A percentile compares a stretch with the other conserved stretches of the same genome.
Conservation (phyloP, 2,797 vertebrate genomes). For the Heliangelus exortis region DNA sequence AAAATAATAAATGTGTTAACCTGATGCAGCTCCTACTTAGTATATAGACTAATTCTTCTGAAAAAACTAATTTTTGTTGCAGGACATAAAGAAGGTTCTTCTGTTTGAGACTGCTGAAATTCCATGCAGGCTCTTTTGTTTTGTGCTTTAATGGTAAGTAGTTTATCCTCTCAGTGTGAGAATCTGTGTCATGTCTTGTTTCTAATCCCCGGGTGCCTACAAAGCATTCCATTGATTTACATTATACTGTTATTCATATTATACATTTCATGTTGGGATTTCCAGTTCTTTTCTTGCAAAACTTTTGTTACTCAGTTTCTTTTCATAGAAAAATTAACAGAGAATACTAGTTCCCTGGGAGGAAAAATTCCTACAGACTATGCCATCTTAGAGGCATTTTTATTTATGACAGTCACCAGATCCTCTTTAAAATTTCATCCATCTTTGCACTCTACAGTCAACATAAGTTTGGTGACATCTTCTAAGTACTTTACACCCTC, state of each 20-base stretch:
- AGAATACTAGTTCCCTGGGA: not conserved
- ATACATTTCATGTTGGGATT: not conserved
- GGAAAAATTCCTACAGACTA: not conserved
- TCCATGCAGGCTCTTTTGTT: not conserved
- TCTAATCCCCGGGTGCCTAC: not conserved
- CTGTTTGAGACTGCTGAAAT: not conserved
- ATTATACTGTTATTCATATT: not conserved
- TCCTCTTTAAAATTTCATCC: not conserved
- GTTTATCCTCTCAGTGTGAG: not conserved
- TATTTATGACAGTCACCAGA: not conserved
- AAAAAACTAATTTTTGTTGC: not conserved
- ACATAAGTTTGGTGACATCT: not conserved
- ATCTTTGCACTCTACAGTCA: not conserved
- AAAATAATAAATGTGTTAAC: not conserved
- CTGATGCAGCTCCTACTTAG: not conserved
- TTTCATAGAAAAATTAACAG: not conserved
- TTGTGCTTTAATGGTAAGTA: not conserved
- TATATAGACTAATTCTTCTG: not conserved
- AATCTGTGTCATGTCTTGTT: not conserved
- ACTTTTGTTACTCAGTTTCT: not conserved
- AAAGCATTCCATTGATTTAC: not conserved
- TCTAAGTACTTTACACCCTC: not conserved
- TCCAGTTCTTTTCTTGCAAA: not conserved
- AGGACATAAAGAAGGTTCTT: not conserved
- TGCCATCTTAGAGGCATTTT: not conserved